Conservation (phyloP, 2,888 invertebrate genomes). For the Brachypterus glaber region DNA sequence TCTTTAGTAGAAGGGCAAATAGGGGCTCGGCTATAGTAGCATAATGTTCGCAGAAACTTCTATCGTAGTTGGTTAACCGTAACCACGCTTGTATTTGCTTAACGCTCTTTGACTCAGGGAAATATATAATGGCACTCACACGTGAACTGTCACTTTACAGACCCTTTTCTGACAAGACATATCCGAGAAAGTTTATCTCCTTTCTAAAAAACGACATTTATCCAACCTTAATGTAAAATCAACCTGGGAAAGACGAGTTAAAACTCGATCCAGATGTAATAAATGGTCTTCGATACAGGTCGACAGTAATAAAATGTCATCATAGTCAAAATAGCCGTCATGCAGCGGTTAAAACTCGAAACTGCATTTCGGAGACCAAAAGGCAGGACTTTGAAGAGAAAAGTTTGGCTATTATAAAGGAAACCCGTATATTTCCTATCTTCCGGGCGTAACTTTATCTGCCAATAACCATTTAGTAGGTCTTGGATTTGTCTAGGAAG, state of each 20-base stretch:
- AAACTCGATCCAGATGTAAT: conserved; percentile 15
- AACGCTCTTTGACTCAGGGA: too few species aligned
- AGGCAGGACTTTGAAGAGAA: conserved; percentile 18
- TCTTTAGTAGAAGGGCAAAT: too few species aligned
- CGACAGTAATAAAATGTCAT: conserved; percentile 19
- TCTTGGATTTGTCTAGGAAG: too few species aligned
- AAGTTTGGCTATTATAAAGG: conserved; percentile 16
- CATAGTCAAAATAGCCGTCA: conserved; percentile 16
- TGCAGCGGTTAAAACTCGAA: conserved; percentile 14
- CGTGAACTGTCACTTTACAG: conserved; percentile 19
- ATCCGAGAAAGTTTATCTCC: conserved; percentile 19
- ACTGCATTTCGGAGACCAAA: conserved; percentile 17
- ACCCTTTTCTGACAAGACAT: conserved; percentile 18
- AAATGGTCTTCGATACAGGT: conserved; percentile 16
- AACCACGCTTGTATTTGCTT: conserved; percentile 17
- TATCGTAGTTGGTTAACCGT: too few species aligned
- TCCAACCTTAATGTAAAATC: conserved; percentile 19
- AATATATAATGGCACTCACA: conserved; percentile 15
- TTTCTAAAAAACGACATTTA: conserved; percentile 21
- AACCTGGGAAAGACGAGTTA: conserved; percentile 10
- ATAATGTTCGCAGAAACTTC: too few species aligned
- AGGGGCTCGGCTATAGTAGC: too few species aligned
- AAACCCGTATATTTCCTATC: conserved; percentile 22
- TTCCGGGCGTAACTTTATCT: conserved; percentile 17
- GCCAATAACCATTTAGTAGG: conserved; percentile 25